These are phyloP conservation scores for Garrulus glandarius DNA, from an alignment of 2,797 vertebrate genomes.

Conservation along the genomic window DNA sequence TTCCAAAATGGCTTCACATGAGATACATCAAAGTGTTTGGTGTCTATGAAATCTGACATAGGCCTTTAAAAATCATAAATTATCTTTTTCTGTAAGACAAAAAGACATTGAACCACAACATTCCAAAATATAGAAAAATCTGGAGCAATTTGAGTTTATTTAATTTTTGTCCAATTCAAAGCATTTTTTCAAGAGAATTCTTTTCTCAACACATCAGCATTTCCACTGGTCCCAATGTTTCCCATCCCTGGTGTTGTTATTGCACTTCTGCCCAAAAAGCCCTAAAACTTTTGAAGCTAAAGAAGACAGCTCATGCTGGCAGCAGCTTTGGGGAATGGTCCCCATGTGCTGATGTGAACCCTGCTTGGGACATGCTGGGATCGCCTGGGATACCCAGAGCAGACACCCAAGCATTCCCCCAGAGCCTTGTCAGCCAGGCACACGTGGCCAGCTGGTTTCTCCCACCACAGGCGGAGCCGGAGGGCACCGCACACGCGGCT, in stretches of 20 bases:
- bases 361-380: background rate
- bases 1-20: background rate
- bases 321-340: background rate
- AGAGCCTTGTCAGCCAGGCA: background rate
- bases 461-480: background rate
- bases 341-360: accelerated
- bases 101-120: background rate
- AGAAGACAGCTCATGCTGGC: accelerated
- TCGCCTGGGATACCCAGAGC: background rate
- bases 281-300: background rate
- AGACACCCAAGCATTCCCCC: background rate
- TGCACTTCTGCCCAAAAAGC: background rate
- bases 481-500: background rate
- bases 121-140: background rate
- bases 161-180: background rate
- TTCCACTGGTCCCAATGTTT: background rate
- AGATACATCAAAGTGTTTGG: background rate
- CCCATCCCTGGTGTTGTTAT: background rate
- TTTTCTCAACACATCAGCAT: background rate
- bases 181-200: background rate
- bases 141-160: background rate
- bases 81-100: background rate
- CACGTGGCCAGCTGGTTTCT: background rate
- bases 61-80: background rate
- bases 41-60: background rate